A percentile compares a stretch with the other conserved stretches of the same genome.
Evolutionary conservation across 2,888 invertebrate species (phyloP).

Genomic region (Leucozona laternaria): DNA sequence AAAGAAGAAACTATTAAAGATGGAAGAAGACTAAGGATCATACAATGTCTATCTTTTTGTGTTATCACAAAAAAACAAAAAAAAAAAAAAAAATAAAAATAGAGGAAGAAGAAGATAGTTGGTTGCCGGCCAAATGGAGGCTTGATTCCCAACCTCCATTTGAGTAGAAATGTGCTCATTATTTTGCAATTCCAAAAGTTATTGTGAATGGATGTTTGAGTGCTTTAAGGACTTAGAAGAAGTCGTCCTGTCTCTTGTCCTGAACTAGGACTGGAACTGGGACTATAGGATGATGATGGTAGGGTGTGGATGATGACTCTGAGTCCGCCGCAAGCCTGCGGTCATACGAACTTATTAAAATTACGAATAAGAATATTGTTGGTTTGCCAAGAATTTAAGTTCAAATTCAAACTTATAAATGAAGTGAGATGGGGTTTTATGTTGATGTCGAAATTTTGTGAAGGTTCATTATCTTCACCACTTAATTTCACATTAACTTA

Average conservation of each 20-base stretch:
- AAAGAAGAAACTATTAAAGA: conserved; percentile 23
- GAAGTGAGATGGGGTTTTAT: conserved; percentile 27
- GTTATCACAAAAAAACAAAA: conserved; percentile 65
- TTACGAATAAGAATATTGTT: conserved; percentile 69
- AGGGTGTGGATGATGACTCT: conserved; percentile 51
- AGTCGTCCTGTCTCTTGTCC: conserved; percentile 44
- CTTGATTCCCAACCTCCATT: conserved; percentile 72
- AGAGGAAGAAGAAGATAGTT: conserved; percentile 45
- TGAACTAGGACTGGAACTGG: too few species aligned
- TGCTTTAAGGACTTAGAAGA: conserved; percentile 59
- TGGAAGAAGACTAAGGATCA: conserved; percentile 41
- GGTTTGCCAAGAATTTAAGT: conserved; percentile 68
- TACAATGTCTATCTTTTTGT: conserved; percentile 67
- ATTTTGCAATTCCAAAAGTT: conserved; percentile 74
- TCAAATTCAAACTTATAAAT: conserved; percentile 55
- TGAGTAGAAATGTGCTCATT: conserved; percentile 76
- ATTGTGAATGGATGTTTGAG: conserved; percentile 72
- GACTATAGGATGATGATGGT: neutral
- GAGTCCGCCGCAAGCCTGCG: conserved; percentile 60
- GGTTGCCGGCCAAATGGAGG: conserved; percentile 75
- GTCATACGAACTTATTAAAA: conserved; percentile 75
- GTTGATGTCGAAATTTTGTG: neutral
- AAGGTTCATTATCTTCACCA: neutral
- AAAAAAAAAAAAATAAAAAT: neutral
- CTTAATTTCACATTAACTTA: neutral